Base-by-base conservation (phyloP, 2,888 invertebrate species). In the Drosophila macrospina region DNA sequence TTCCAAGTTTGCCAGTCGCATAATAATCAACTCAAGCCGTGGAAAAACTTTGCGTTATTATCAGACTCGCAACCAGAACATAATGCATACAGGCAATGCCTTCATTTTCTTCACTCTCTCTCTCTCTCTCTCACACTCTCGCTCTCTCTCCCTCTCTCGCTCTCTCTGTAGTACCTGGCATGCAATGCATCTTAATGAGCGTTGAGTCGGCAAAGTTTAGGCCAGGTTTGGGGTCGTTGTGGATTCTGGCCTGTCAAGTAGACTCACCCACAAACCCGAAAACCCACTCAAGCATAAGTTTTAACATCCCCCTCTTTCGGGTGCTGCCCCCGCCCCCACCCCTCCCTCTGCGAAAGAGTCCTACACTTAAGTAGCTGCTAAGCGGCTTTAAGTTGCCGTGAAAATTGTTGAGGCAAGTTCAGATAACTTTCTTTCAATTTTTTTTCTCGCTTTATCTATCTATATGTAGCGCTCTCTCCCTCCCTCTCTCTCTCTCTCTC, bases 111-210 rank as follows among this genome's bases (percentile, higher is more conserved):
- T 3, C 20, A 20, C 1, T 20, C 20, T 20, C 26, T 30, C 20
- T 51, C 30, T n/a, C 8, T n/a, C 34, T 15, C 20, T 11, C 15
- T 10, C 5, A 2, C 20, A 2, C 20, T 20, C 20, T 20, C 1
- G 1, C 13, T 6, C 8, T 5, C 20, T 11, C 30, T 15, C 26
- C 30, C 20, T 51, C 30, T n/a, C 8, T n/a, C 34, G 11, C 20
- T 11, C 11, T 10, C 5, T 3, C 28, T 28, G 6, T 20, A 10
- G 24, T 16, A 39, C n/a, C 52, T 55, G 57, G 42, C 24, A 30
- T 51, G 86, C 78, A 88, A 74, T 88, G 88, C 85, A 86, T 88
- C 84, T 76, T 85, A 85, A 85, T 88, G 86, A 85, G 76, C 73
- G 63, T 41, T 41, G 54, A 63, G 70, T 69, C 45, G 52, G 48